Base-by-base conservation (phyloP, 2,113 vertebrate species). In the Ginglymostoma cirratum region DNA sequence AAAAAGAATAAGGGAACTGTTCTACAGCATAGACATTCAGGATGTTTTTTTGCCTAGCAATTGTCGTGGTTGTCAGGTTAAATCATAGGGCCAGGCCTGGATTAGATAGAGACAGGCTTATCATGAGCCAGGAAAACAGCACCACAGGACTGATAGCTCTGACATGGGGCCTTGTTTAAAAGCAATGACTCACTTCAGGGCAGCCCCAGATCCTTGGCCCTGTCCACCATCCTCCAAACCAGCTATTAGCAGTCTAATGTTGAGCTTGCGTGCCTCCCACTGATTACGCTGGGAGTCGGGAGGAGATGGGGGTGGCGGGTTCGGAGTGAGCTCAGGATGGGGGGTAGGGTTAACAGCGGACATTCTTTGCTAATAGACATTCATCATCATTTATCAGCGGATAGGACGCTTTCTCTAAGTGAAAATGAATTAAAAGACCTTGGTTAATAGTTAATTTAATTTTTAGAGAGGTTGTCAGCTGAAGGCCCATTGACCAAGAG, bases 1-100 rank as follows among this genome's bases (percentile, higher is more conserved):
- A 96, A 96, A 97, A 98, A 98, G 98, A 98, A 98, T 98, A 98
- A 97, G 98, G 96, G 98, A 98, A 98, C 98, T 98, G 98, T 98
- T 72, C 97, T 97, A 97, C 97, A 97, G 19, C 96, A 96, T 97
- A 97, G 96, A 96, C 96, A 96, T 96, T 96, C 96, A 97, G 97
- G 97, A 98, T 97, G 97, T 98, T 98, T 98, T 96, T 27, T 96
- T 97, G 97, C 97, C 97, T 97, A 97, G 97, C 97, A 98, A 97
- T 97, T 96, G 97, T 97, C 97, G 97, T 98, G 98, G 98, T 86
- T 98, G 96, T 96, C 97, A 97, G 97, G 97, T 97, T 98, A 97
- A 98, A 98, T 97, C 97, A 96, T 97, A 98, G 98, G 96, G 97
- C 97, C 96, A 96, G 97, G 96, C 97, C 96, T 96, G 96, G 97